A percentile compares a stretch with the other conserved stretches of the same genome.
These are phyloP conservation scores for Panulirus ornatus DNA, from an alignment of 1,140 invertebrate species.

Conservation along the genomic window DNA sequence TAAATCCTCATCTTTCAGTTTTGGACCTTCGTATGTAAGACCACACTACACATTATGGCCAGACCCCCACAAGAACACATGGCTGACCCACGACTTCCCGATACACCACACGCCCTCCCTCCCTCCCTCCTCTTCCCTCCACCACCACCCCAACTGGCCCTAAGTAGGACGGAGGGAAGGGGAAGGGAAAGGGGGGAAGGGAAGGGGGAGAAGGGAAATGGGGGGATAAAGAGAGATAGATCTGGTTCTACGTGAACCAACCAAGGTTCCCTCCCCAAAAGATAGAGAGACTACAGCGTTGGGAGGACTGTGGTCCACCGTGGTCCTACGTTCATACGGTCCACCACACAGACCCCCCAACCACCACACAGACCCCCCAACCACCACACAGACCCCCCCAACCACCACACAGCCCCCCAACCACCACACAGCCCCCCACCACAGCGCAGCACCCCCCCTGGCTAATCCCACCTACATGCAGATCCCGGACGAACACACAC, in stretches of 20 bases:
- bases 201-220: not conserved
- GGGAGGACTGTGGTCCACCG: too few relatives aligned
- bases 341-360: too few relatives aligned
- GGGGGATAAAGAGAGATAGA: not conserved
- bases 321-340: too few relatives aligned
- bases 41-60: conserved; percentile 16
- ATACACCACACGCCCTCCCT: not conserved
- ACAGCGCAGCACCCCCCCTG: too few relatives aligned
- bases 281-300: too few relatives aligned
- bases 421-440: too few relatives aligned
- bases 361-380: too few relatives aligned
- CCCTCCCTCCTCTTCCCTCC: not conserved
- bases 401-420: too few relatives aligned
- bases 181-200: not conserved
- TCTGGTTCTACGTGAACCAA: not conserved
- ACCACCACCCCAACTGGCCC: not conserved
- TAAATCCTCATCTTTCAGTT: conserved; percentile 55
- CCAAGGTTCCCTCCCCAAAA: too few relatives aligned
- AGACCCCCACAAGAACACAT: not conserved
- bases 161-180: not conserved
- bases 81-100: conserved; percentile 17
- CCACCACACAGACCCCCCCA: too few relatives aligned
- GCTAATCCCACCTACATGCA: conserved; percentile 65
- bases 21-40: conserved; percentile 43
- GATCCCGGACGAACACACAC: conserved; percentile 50